A percentile compares a stretch with the other conserved stretches of the same genome.
phyloP scores from a whole-genome alignment of 2,888 invertebrate genomes.

The Rotaria magnacalcarata region DNA sequence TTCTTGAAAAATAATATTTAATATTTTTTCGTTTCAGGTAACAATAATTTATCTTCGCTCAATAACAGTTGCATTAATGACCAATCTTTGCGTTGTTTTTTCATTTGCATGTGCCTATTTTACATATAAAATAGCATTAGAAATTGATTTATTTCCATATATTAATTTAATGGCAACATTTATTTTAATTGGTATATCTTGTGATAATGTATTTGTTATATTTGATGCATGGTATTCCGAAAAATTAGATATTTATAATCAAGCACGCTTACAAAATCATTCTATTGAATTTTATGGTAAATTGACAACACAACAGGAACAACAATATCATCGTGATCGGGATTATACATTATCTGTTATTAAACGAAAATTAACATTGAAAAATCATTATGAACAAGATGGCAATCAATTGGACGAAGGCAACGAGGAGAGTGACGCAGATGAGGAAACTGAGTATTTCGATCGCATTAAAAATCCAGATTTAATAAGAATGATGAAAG shows the following conservation, averaged over 20 bases:
- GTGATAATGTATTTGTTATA: constrained; percentile 89
- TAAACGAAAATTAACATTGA: background rate
- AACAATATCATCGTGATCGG: background rate
- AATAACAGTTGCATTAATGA: constrained; percentile 46
- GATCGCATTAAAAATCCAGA: constrained; percentile 31
- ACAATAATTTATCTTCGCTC: constrained; percentile 46
- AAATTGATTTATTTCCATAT: constrained; percentile 86
- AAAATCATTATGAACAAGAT: background rate
- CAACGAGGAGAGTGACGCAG: background rate
- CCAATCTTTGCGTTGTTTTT: constrained; percentile 44
- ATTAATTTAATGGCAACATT: constrained; percentile 90
- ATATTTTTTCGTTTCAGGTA: background rate
- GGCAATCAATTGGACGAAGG: background rate
- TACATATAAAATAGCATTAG: constrained; percentile 66
- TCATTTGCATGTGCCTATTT: constrained; percentile 48
- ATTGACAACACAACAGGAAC: background rate
- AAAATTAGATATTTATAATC: constrained; percentile 45
- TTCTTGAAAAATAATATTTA: no score
- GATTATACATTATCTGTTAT: background rate
- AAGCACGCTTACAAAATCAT: background rate
- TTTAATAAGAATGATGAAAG: constrained; percentile 53
- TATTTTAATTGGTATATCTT: constrained; percentile 75
- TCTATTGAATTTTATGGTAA: background rate
- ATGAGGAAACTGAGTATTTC: background rate
- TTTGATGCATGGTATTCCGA: constrained; percentile 73